Evolutionary conservation across 2,888 invertebrate genomes (phyloP), one percentile per base, ranked within the genome.

Genomic region (Boloria euphrosyne): DNA sequence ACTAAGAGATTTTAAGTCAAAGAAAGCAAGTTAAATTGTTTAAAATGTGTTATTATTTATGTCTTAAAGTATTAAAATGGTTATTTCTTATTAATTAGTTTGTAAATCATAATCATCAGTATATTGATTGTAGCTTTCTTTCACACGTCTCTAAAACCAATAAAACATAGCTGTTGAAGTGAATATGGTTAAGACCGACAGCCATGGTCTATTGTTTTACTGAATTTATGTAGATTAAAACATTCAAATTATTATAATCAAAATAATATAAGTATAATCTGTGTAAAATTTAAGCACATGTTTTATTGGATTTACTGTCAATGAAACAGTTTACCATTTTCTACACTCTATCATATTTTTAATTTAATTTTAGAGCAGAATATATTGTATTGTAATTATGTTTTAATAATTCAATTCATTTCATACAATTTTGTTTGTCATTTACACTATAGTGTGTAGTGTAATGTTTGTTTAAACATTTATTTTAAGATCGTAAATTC

Each of bases 11-110:
- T 88, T 90, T 91, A 91, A 92, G 91, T 91, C 91, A 92, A 90
- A 90, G 88, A 90, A 83, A 91, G 86, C 90, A 89, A 90, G 92
- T 91, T 90, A 88, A 91, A 91, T 91, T 92, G 92, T 92, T 91
- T 92, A 90, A 90, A 89, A 90, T 90, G 91, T 92, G 92, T 92
- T 92, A 91, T 91, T 92, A 92, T 91, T 92, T 92, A 92, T 92
- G 90, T 92, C 90, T 86, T 91, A 92, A 91, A 92, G 92, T 92
- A 92, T 92, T 92, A 91, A 90, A 91, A 89, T 90, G 90, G 91
- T 92, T 92, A 92, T 91, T 91, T 91, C 91, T 91, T 92, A 92
- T 92, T 92, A 89, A 90, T 91, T 92, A 92, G 90, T 91, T 92
- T 85, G 89, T 91, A 91, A 91, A 90, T 86, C 85, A 84, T 85